Evolutionary conservation across 2,113 vertebrate genomes (phyloP).

Genomic region (Bolborhynchus lineola): DNA sequence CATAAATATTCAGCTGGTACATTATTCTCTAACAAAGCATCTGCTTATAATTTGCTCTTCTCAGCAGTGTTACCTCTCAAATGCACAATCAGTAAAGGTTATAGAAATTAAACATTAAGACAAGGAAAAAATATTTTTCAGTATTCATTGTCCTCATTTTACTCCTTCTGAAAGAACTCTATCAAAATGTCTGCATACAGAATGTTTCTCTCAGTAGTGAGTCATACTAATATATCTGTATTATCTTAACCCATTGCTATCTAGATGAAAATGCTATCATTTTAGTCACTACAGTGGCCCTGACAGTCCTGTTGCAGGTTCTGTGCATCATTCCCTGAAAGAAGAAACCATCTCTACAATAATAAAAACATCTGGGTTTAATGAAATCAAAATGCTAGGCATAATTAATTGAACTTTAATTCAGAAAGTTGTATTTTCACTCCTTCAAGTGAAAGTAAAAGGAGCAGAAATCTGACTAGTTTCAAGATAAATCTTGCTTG

Average conservation of each 20-base stretch:
- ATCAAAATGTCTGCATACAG: neutral
- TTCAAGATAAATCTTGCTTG: neutral
- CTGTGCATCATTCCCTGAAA: neutral
- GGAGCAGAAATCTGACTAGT: neutral
- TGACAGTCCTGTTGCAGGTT: neutral
- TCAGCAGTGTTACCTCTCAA: neutral
- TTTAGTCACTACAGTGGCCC: neutral
- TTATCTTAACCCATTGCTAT: neutral
- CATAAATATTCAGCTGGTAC: neutral
- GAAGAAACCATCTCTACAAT: neutral
- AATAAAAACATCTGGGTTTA: neutral
- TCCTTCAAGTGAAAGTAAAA: neutral
- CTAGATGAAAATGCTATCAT: neutral
- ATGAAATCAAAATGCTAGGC: neutral
- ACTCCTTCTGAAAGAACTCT: neutral
- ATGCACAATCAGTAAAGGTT: neutral
- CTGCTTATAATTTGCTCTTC: neutral
- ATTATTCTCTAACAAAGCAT: constrained; percentile 1
- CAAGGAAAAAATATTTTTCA: neutral
- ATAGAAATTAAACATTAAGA: neutral
- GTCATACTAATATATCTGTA: neutral
- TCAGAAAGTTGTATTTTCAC: neutral
- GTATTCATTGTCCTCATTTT: neutral
- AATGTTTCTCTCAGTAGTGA: neutral
- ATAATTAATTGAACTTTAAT: neutral